phyloP scores from a whole-genome alignment of 2,797 vertebrate genomes.

The Halcyon badia region DNA sequence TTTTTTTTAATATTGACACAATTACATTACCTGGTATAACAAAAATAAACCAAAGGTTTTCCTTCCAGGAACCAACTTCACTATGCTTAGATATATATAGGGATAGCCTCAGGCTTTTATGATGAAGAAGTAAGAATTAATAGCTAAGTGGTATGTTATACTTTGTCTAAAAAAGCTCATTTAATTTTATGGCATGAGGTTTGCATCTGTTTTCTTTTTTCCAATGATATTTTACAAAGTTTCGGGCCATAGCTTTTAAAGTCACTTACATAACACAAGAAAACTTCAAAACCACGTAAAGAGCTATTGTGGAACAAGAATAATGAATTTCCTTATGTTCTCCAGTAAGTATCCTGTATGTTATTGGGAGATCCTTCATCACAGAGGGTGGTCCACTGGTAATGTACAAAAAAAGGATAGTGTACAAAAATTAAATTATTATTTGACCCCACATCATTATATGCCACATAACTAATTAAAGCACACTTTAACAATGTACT shows the following conservation, averaged over 20 bases:
- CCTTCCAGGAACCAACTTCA: background rate
- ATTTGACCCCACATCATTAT: constrained; percentile 88
- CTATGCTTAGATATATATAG: constrained; percentile 42
- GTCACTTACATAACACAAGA: constrained; percentile 59
- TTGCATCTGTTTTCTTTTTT: constrained; percentile 73
- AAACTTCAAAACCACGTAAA: constrained; percentile 64
- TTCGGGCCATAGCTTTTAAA: constrained; percentile 67
- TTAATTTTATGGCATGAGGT: constrained; percentile 65
- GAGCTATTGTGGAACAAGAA: constrained; percentile 71
- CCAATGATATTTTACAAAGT: constrained; percentile 71
- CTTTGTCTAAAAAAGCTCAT: constrained; percentile 70
- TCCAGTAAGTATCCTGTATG: constrained; percentile 68
- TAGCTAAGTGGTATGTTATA: constrained; percentile 56
- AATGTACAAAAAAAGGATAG: constrained; percentile 81
- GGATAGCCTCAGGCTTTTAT: constrained; percentile 54
- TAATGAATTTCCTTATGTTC: constrained; percentile 78
- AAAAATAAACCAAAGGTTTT: constrained; percentile 42
- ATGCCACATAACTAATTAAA: constrained; percentile 88
- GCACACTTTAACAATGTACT: constrained; percentile 83
- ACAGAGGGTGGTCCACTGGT: constrained; percentile 85
- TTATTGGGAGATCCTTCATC: constrained; percentile 81
- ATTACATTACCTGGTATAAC: background rate
- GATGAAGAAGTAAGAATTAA: constrained; percentile 71
- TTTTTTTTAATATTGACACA: background rate
- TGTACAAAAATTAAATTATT: constrained; percentile 91